A percentile compares a stretch with the other conserved stretches of the same genome.
phyloP scores from a whole-genome alignment of 2,888 invertebrate species.

The Lamellibrachia columna region DNA sequence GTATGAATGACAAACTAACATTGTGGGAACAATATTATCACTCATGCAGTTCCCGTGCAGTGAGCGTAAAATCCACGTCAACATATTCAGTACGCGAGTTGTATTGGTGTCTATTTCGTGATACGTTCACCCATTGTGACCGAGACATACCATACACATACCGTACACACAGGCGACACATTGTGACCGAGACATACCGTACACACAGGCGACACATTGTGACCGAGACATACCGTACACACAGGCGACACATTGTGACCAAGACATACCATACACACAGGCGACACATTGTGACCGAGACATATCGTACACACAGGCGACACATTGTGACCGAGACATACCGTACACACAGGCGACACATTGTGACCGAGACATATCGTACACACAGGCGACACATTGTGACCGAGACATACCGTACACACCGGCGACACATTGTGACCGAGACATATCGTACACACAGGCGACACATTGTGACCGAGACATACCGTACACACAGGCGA shows the following conservation, averaged over 20 bases:
- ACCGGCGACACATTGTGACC: too few species aligned
- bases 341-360: too few species aligned
- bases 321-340: too few species aligned
- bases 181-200: not conserved
- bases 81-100: not conserved
- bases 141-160: not conserved
- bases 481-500: too few species aligned
- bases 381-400: too few species aligned
- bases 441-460: too few species aligned
- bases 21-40: not conserved
- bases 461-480: not conserved
- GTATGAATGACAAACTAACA: not conserved
- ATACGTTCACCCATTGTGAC: not conserved
- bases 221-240: not conserved
- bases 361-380: not conserved
- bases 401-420: too few species aligned
- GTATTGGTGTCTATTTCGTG: not conserved
- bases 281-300: too few species aligned
- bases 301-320: too few species aligned
- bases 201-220: not conserved
- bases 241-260: not conserved
- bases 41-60: too few species aligned
- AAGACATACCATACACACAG: not conserved
- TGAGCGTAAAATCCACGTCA: not conserved
- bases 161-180: not conserved